Evolutionary conservation across 2,888 invertebrate genomes (phyloP).

Genomic region (Orchesellides sinensis): DNA sequence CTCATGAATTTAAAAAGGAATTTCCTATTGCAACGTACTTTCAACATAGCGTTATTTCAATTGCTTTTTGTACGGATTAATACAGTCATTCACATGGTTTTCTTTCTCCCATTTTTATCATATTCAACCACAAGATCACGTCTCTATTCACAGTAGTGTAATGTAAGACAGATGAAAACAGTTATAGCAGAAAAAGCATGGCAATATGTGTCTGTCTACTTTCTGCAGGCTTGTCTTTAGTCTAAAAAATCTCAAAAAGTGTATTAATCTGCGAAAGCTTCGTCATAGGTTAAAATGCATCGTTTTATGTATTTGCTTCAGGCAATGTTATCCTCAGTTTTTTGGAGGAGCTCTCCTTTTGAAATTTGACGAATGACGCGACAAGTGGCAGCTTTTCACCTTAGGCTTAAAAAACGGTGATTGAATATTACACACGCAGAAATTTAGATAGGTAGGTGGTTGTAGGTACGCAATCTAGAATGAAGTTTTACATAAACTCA

Average conservation of each 20-base stretch:
- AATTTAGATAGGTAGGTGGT: not conserved
- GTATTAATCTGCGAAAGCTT: too few species aligned
- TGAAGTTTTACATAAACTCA: too few species aligned
- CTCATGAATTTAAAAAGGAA: too few species aligned
- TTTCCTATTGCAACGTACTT: not conserved
- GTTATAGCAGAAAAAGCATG: slow-evolving; percentile 27
- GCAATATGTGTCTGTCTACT: not conserved
- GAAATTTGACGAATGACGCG: slow-evolving; percentile 40
- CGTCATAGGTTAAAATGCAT: not conserved
- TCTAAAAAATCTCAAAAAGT: too few species aligned
- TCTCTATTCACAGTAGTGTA: slow-evolving; percentile 45
- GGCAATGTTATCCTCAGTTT: slow-evolving; percentile 26
- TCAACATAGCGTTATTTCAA: slow-evolving; percentile 5
- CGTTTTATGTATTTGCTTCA: not conserved
- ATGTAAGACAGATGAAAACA: slow-evolving; percentile 43
- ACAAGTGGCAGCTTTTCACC: slow-evolving; percentile 20
- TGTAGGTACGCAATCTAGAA: too few species aligned
- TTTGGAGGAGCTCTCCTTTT: not conserved
- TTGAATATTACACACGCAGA: not conserved
- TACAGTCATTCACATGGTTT: not conserved
- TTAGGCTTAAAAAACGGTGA: slow-evolving; percentile 14
- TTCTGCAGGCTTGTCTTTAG: too few species aligned
- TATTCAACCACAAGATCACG: slow-evolving; percentile 54
- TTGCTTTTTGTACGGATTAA: slow-evolving; percentile 6
- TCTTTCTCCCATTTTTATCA: slow-evolving; percentile 21